Conservation (phyloP, 2,113 vertebrate species). For the Bufo gargarizans region DNA sequence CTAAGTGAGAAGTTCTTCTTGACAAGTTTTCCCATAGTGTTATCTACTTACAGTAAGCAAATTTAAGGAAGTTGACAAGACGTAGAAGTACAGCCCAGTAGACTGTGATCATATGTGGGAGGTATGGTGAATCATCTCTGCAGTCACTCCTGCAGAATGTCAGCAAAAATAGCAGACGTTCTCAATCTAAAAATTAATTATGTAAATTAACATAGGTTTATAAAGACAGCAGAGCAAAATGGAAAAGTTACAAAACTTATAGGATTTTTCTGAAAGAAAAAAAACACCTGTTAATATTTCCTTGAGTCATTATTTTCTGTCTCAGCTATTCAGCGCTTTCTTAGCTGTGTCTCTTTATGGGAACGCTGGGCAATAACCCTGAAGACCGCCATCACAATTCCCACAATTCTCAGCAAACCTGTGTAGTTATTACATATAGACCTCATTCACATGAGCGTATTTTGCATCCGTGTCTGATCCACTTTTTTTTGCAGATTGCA, state of each 20-base stretch:
- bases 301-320: background rate
- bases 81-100: background rate
- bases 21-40: background rate
- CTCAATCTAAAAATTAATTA: background rate
- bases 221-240: background rate
- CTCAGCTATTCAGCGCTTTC: background rate
- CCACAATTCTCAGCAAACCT: no score
- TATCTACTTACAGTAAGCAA: background rate
- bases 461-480: no score
- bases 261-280: background rate
- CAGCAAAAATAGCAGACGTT: background rate
- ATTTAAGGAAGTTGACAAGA: background rate
- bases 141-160: background rate
- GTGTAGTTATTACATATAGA: no score
- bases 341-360: background rate
- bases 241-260: background rate
- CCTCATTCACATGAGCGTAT: no score
- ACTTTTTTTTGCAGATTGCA: no score
- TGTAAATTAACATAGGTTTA: background rate
- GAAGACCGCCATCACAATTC: background rate
- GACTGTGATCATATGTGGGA: background rate
- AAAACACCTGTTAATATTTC: background rate
- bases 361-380: background rate
- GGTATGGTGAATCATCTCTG: background rate
- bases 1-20: background rate